Evolutionary conservation across 2,888 invertebrate genomes (phyloP).

Genomic region (Sussaba pulchella): DNA sequence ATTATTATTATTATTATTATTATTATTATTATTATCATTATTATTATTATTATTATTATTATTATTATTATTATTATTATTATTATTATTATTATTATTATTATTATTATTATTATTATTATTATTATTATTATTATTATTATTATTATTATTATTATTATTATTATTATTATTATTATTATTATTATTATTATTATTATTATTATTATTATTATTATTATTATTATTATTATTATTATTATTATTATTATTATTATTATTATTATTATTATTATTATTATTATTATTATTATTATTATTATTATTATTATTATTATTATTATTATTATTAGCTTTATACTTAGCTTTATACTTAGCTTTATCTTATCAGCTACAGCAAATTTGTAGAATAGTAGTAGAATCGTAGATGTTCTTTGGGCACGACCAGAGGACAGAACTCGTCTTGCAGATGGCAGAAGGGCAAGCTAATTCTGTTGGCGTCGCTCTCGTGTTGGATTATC

Average conservation of each 20-base stretch:
- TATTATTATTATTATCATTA: too few relatives aligned
- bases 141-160: background rate
- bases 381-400: conserved; percentile 69
- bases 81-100: conserved; percentile 10
- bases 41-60: too few relatives aligned
- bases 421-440: conserved; percentile 70
- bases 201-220: background rate
- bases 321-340: background rate
- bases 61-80: background rate
- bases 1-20: background rate
- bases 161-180: background rate
- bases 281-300: too few relatives aligned
- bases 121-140: too few relatives aligned
- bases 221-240: background rate
- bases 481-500: conserved; percentile 97
- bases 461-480: conserved; percentile 94
- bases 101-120: background rate
- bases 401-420: conserved; percentile 70
- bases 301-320: background rate
- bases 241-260: background rate
- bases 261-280: too few relatives aligned
- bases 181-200: background rate
- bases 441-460: conserved; percentile 91
- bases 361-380: conserved; percentile 53
- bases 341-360: conserved; percentile 32